Conservation (phyloP, 2,888 invertebrate species). For the Caenorhabditis angaria region DNA sequence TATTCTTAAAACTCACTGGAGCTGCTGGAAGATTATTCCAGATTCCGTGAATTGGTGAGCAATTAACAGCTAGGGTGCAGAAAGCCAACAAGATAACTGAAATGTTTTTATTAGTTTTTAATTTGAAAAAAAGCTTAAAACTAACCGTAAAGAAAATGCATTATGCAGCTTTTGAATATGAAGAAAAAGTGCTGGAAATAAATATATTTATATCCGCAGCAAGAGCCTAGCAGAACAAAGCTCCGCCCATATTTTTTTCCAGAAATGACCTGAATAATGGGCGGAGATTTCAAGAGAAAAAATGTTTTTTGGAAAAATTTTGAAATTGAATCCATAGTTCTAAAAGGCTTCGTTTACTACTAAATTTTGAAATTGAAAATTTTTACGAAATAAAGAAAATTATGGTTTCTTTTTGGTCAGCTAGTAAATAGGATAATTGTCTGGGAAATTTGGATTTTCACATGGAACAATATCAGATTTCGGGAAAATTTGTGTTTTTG, state of each 20-base stretch:
- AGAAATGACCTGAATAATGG: not conserved
- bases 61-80: slow-evolving; percentile 17
- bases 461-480: too few relatives aligned
- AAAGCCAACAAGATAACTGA: slow-evolving; percentile 28
- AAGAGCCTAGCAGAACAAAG: slow-evolving; percentile 20
- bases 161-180: slow-evolving; percentile 18
- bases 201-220: slow-evolving; percentile 26
- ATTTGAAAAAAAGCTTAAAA: not conserved
- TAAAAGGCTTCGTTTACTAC: not conserved
- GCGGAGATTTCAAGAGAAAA: not conserved
- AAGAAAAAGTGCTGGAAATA: slow-evolving; percentile 20
- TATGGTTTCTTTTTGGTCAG: not conserved
- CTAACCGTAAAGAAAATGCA: slow-evolving; percentile 29
- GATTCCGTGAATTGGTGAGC: slow-evolving; percentile 50
- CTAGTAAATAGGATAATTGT: not conserved
- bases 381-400: not conserved
- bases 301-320: slow-evolving; percentile 12
- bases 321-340: slow-evolving; percentile 3
- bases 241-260: slow-evolving; percentile 7
- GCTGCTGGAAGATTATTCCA: slow-evolving; percentile 48
- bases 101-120: not conserved
- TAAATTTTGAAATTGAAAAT: not conserved
- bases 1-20: slow-evolving; percentile 27
- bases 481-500: too few relatives aligned
- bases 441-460: too few relatives aligned